phyloP scores from a whole-genome alignment of 2,113 vertebrate species.

The Craseonycteris thonglongyai region DNA sequence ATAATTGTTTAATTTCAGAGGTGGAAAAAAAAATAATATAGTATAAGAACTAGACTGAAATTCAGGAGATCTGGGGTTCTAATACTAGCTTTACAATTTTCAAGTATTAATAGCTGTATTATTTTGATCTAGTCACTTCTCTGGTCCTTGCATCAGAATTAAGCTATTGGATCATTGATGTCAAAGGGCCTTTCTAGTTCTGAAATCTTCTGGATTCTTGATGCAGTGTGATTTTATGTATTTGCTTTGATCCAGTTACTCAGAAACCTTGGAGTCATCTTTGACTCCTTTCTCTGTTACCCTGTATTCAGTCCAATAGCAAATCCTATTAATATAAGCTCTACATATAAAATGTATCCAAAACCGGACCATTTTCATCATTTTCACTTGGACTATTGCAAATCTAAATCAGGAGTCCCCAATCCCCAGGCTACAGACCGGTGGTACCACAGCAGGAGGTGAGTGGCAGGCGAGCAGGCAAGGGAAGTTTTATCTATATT shows the following conservation, averaged over 20 bases:
- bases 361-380: not conserved
- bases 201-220: slow-evolving; percentile 20
- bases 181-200: slow-evolving; percentile 13
- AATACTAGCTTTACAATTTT: not conserved
- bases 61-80: not conserved
- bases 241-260: slow-evolving; percentile 4
- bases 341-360: not conserved
- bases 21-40: not conserved
- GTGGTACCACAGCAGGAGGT: too few species aligned
- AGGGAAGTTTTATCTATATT: too few species aligned
- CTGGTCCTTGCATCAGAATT: not conserved
- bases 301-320: not conserved
- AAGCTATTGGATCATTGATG: not conserved
- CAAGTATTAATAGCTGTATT: not conserved
- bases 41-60: slow-evolving; percentile 6
- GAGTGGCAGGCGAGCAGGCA: too few species aligned
- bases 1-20: not conserved
- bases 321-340: slow-evolving; percentile 4
- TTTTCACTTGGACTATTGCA: slow-evolving; percentile 34
- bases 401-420: not conserved
- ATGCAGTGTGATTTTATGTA: not conserved
- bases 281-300: not conserved
- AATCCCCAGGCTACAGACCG: too few species aligned
- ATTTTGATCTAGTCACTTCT: slow-evolving; percentile 20
- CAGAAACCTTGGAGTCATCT: not conserved